Conservation (phyloP, 1,140 invertebrate species). For the Kradibia gibbosae region DNA sequence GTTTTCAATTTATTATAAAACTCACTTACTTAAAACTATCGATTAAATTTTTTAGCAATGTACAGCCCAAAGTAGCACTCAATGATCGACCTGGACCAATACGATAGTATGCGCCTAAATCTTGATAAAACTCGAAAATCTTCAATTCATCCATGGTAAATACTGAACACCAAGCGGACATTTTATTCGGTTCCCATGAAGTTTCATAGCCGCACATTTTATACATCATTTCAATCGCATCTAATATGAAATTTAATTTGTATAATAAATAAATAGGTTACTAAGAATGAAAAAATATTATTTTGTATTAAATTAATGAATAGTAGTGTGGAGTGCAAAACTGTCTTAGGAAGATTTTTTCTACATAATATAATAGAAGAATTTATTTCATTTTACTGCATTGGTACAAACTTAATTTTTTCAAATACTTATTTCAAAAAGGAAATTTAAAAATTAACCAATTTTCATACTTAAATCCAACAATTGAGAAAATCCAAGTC, state of each 20-base stretch:
- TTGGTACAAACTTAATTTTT: too few species aligned
- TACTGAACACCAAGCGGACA: neutral
- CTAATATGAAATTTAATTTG: too few species aligned
- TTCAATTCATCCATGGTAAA: slow-evolving; percentile 1
- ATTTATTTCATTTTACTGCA: too few species aligned
- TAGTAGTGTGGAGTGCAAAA: too few species aligned
- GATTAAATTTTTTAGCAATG: neutral
- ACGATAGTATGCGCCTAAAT: neutral
- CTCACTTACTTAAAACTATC: neutral
- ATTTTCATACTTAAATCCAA: neutral
- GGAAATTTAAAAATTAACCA: neutral
- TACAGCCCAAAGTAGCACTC: neutral
- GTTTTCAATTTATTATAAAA: neutral
- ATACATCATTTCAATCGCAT: neutral
- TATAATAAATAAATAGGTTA: too few species aligned
- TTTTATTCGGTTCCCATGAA: neutral
- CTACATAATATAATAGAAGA: too few species aligned
- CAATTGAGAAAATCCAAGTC: neutral
- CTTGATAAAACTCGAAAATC: neutral
- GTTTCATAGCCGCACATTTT: slow-evolving; percentile 15
- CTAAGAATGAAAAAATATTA: too few species aligned
- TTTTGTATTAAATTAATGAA: too few species aligned
- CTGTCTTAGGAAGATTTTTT: too few species aligned
- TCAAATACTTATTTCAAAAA: too few species aligned
- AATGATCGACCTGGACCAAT: neutral